Evolutionary conservation across 1,140 invertebrate genomes (phyloP), one percentile per base, ranked within the genome.

Genomic region (Wiebesia pumilae): DNA sequence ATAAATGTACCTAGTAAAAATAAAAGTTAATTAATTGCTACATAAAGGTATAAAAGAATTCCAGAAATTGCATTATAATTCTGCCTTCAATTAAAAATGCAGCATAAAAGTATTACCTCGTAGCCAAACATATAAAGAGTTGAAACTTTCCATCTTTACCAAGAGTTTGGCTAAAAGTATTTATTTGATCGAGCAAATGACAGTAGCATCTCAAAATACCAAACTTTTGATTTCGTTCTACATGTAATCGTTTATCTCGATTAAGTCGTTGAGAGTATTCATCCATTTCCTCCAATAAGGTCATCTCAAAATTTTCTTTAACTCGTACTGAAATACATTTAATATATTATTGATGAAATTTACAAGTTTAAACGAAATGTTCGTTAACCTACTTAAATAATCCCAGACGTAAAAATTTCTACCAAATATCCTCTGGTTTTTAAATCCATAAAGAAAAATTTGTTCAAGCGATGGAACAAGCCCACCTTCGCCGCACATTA

Each of bases 131-230:
- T 83, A 99, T 96, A 91, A 99, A 99, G 14, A 99, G 95, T 92
- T 99, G 98, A 92, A 99, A 99, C 94, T 99, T 99, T 47, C 98
- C 98, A 95, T 99, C 99, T 93, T 99, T 99, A 73, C 99, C 99
- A 21, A 99, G 94, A 24, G 97, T 96, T 85, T 97, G 96, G 81
- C 97, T 97, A 0, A 96, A 96, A 54, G 95, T 95, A 91, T 97
- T 97, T 75, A 99, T 98, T 94, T 98, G 96, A 91, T 97, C 96
- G 90, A 97, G 95, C 1, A 97, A 94, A 90, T 97, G 96, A 90
- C 96, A 97, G 92, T 97, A 97, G 89, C 96, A 96, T 69, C 96
- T 94, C 94, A 97, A 95, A 62, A 97, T 96, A 16, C 96, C 95
- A 51, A 96, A 94, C 86, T 96, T 95, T 90, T 95, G 94, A 90